A percentile compares a stretch with the other conserved stretches of the same genome.
Conservation (phyloP, 2,797 vertebrate species). For the Lutjanus argentimaculatus region DNA sequence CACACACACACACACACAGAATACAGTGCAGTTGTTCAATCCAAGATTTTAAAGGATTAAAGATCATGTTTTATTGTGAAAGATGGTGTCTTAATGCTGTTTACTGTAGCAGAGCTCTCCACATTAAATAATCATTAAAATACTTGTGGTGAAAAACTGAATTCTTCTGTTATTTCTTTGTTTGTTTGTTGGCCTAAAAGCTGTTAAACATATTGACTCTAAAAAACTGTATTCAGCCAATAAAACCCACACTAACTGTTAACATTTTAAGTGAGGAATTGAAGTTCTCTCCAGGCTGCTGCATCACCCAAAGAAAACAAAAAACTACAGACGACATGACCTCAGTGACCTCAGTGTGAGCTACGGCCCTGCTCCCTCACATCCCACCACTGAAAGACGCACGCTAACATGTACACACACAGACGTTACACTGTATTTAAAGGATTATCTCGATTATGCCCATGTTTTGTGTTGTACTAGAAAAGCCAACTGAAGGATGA, state of each 20-base stretch:
- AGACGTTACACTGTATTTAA: neutral
- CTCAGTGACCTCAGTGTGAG: neutral
- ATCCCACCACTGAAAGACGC: neutral
- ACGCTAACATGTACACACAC: neutral
- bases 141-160: neutral
- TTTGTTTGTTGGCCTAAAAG: neutral
- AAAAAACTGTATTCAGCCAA: neutral
- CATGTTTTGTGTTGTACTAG: no score
- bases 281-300: no score
- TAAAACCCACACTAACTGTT: no score
- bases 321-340: neutral
- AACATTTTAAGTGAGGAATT: neutral
- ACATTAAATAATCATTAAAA: neutral
- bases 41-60: neutral
- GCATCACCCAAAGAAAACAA: no score
- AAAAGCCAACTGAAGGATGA: neutral
- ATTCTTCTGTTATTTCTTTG: neutral
- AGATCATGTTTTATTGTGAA: conserved; percentile 4
- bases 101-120: neutral
- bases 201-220: neutral
- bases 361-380: no score
- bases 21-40: neutral
- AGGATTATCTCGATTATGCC: neutral
- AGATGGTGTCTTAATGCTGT: neutral
- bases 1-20: neutral